Base-by-base conservation (phyloP, 2,113 vertebrate species). In the Ailuropoda melanoleuca region DNA sequence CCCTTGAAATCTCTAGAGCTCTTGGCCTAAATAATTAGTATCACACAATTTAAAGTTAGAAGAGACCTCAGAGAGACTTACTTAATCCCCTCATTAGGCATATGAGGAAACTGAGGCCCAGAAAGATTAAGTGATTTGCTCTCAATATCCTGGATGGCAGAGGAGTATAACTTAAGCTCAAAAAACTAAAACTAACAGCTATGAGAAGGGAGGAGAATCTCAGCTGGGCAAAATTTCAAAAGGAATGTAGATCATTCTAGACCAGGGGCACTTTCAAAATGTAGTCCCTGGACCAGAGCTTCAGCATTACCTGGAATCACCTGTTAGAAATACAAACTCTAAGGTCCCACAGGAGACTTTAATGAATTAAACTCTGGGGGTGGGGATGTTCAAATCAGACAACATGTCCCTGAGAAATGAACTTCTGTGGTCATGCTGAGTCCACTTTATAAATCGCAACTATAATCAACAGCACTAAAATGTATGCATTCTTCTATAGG, bases 21-120 rank as follows among this genome's bases (percentile, higher is more conserved):
- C 90, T 75, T 93, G 10, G 80, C 80, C 96, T 90, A 96, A 96
- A 97, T 95, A 97, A 98, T 98, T 94, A 97, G 87, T 88, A 97
- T 46, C 46, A 84, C 2, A 89, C 43, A 92, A 96, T 84, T 90
- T 87, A 95, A 93, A 95, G 84, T 90, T 92, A 77, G 60, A 87
- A 96, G 74, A 60, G 48, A 70, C 48, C 66, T 97, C 72, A 64
- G 43, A 81, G 56, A 93, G 66, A 86, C 78, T 81, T 88, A 90
- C 17, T 62, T 96, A 97, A 97, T 93, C 94, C 37, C 68, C 37
- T 97, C 97, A 96, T 96, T 98, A 98, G 74, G 48, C 78, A 97
- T 62, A 77, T 53, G 46, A 97, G 95, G 95, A 98, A 98, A 98
- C 90, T 96, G 96, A 98, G 98, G 96, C 92, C 94, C 97, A 96